Percentiles rank a stretch among this genome's conserved stretches.
Conservation (phyloP, 2,797 vertebrate species). For the Chaetophractus vellerosus region DNA sequence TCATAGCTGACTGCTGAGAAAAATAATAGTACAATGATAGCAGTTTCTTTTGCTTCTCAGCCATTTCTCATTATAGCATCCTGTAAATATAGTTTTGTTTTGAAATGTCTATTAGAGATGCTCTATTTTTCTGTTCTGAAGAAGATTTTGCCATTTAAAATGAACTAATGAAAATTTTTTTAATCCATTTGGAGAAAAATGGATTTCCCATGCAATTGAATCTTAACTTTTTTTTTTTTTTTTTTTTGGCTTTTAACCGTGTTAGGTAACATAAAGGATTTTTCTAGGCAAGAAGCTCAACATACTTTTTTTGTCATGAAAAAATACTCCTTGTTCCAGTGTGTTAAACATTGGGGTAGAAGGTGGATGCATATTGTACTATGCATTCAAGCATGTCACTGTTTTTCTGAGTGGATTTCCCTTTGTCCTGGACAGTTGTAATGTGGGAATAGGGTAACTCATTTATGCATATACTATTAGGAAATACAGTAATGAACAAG, state of each 20-base stretch:
- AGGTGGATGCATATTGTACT: constrained; percentile 34
- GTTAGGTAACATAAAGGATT: constrained; percentile 74
- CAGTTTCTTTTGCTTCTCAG: constrained; percentile 67
- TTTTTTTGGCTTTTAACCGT: constrained; percentile 61
- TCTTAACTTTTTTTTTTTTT: constrained; percentile 43
- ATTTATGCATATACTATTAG: constrained; percentile 43
- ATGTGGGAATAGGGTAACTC: constrained; percentile 27
- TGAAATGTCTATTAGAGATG: constrained; percentile 75
- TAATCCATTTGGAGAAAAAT: constrained; percentile 66
- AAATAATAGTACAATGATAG: constrained; percentile 53
- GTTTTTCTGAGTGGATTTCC: constrained; percentile 54
- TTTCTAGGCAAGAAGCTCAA: constrained; percentile 77
- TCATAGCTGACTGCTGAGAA: constrained; percentile 56
- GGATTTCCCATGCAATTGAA: constrained; percentile 72
- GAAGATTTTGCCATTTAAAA: constrained; percentile 76
- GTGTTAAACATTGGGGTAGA: constrained; percentile 49
- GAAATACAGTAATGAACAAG: neutral
- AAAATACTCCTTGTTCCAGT: constrained; percentile 53
- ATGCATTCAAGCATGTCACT: constrained; percentile 43
- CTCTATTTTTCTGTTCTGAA: constrained; percentile 79
- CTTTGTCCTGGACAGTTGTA: constrained; percentile 15
- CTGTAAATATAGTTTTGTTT: constrained; percentile 78
- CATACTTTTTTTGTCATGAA: constrained; percentile 47
- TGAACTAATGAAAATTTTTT: constrained; percentile 58
- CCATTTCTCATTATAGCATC: constrained; percentile 72